Evolutionary conservation across 2,888 invertebrate species (phyloP).

Genomic region (Monoplex corrugatus): DNA sequence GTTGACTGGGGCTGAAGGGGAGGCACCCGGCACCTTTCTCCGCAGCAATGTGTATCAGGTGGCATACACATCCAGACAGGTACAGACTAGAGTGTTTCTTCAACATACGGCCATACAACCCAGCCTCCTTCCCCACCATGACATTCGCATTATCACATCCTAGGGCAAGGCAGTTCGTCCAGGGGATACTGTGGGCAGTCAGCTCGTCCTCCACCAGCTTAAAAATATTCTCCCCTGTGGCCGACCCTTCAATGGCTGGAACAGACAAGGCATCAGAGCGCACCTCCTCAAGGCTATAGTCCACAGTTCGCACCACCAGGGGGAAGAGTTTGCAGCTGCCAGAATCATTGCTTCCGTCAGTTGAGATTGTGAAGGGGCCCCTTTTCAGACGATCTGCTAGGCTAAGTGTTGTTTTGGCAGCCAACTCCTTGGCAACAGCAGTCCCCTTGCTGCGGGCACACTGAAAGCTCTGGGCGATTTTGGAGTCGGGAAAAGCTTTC

Average conservation of each 20-base stretch:
- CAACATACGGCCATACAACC: conserved; percentile 24
- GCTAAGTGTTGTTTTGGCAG: background rate
- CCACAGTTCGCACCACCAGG: conserved; percentile 20
- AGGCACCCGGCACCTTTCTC: conserved; percentile 43
- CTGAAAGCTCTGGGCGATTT: too few relatives aligned
- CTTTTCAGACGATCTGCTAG: background rate
- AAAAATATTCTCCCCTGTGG: conserved; percentile 14
- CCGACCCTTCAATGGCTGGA: conserved; percentile 28
- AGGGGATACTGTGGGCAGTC: conserved; percentile 19
- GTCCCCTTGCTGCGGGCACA: too few relatives aligned
- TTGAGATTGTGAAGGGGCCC: conserved; percentile 38
- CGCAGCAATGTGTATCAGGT: conserved; percentile 41
- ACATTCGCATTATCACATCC: conserved; percentile 45
- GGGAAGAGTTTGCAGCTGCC: conserved; percentile 37
- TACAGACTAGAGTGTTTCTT: conserved; percentile 29
- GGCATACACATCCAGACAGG: conserved; percentile 44
- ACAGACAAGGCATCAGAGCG: conserved; percentile 13
- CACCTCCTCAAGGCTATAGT: background rate
- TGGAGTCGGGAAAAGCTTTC: too few relatives aligned
- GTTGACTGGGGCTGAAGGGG: background rate
- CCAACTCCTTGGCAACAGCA: too few relatives aligned
- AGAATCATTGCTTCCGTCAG: conserved; percentile 43
- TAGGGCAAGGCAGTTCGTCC: conserved; percentile 39
- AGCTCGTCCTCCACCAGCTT: background rate
- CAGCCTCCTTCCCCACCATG: conserved; percentile 39